Evolutionary conservation across 2,797 vertebrate species (phyloP).

Genomic region (Squalus acanthias): DNA sequence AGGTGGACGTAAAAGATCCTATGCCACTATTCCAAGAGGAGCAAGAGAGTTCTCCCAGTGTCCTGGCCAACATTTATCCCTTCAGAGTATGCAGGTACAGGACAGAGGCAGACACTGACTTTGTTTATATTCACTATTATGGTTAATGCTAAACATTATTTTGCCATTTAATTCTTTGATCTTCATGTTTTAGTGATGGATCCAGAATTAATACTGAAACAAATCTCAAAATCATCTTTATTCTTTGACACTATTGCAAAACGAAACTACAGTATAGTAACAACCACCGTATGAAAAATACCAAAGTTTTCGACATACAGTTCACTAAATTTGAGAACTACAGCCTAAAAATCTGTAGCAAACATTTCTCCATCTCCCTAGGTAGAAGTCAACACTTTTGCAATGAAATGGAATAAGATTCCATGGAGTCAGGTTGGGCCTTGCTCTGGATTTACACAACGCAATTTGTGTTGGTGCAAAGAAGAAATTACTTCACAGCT

Average conservation of each 20-base stretch:
- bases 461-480: not conserved
- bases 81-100: not conserved
- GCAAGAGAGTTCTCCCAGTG: not conserved
- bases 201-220: not conserved
- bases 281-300: not conserved
- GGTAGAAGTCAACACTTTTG: not conserved
- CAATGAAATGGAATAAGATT: not conserved
- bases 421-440: not conserved
- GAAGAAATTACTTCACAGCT: not conserved
- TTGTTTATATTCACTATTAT: too few species aligned
- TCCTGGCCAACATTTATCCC: not conserved
- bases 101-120: not conserved
- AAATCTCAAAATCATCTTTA: not conserved
- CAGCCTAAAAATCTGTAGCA: not conserved
- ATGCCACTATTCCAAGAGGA: not conserved
- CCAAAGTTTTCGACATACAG: not conserved
- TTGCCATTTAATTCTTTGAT: not conserved
- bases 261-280: not conserved
- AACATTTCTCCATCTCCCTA: not conserved
- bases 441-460: not conserved
- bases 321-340: not conserved
- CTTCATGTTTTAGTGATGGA: not conserved
- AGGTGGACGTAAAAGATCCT: not conserved
- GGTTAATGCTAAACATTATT: not conserved
- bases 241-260: not conserved